Conservation (phyloP, 1,140 invertebrate genomes). For the Kradibia gibbosae region DNA sequence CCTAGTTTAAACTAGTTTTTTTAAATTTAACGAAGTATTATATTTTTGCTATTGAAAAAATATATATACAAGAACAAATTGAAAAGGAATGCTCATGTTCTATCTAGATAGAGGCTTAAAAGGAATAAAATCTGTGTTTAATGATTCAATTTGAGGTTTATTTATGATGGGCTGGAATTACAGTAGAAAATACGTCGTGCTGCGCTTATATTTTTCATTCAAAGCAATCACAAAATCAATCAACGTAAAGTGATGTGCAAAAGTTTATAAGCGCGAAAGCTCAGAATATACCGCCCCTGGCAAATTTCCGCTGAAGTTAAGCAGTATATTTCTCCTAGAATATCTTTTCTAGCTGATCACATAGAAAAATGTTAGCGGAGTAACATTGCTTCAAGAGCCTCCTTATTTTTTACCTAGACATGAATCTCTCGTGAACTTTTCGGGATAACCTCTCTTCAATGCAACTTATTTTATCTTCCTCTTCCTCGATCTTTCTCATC, state of each 20-base stretch:
- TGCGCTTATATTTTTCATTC: not conserved
- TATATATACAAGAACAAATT: not conserved
- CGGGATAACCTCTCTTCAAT: conserved; percentile 22
- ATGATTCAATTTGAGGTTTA: not conserved
- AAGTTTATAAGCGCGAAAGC: not conserved
- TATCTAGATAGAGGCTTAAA: not conserved
- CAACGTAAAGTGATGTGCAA: not conserved
- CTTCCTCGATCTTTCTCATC: not conserved
- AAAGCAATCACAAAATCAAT: not conserved
- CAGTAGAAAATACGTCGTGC: not conserved
- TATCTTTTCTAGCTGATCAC: not conserved
- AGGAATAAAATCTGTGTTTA: not conserved
- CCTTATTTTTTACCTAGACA: conserved; percentile 16
- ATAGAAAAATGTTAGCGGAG: conserved; percentile 12
- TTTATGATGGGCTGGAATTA: not conserved
- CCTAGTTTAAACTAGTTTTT: not conserved
- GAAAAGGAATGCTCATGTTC: not conserved
- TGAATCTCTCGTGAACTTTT: conserved; percentile 50
- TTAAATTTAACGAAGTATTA: not conserved
- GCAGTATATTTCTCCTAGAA: not conserved
- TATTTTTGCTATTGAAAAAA: not conserved
- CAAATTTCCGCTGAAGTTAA: not conserved
- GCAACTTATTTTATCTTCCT: conserved; percentile 17
- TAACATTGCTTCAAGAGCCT: not conserved
- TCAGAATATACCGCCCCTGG: too few species aligned